A percentile compares a stretch with the other conserved stretches of the same genome.
Evolutionary conservation across 2,888 invertebrate genomes (phyloP).

Genomic region (Podabrus alpinus): DNA sequence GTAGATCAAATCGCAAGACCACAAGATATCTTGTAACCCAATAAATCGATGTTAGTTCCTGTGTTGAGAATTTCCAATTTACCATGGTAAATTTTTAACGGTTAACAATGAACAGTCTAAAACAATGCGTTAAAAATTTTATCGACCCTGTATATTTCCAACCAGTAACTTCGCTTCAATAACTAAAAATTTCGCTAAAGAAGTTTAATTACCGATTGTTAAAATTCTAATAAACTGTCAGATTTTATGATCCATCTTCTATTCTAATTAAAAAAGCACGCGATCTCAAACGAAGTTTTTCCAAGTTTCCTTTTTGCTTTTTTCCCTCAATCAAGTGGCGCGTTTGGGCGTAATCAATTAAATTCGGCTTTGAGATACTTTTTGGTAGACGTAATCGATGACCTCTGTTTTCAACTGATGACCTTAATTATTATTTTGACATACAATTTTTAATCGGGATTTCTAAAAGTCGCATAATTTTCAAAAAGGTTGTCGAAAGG

Average conservation of each 20-base stretch:
- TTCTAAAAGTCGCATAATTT: background rate
- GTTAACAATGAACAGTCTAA: background rate
- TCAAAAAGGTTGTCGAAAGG: background rate
- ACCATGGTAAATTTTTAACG: background rate
- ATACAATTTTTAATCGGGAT: background rate
- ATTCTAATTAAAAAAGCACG: background rate
- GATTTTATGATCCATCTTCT: background rate
- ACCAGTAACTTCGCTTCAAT: background rate
- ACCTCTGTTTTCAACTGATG: background rate
- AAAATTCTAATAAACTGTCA: background rate
- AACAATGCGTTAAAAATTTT: background rate
- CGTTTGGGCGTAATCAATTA: background rate
- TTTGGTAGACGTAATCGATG: background rate
- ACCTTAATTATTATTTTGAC: background rate
- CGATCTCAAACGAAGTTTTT: background rate
- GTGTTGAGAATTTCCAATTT: background rate
- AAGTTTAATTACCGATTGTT: background rate
- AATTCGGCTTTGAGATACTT: background rate
- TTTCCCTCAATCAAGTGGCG: background rate
- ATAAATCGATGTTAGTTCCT: background rate
- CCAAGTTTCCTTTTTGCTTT: background rate
- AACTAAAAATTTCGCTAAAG: background rate
- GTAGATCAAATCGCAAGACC: background rate
- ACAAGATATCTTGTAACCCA: background rate
- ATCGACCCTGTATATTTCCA: background rate